Evolutionary conservation across 2,888 invertebrate species (phyloP).

Genomic region (Meloe dianella): DNA sequence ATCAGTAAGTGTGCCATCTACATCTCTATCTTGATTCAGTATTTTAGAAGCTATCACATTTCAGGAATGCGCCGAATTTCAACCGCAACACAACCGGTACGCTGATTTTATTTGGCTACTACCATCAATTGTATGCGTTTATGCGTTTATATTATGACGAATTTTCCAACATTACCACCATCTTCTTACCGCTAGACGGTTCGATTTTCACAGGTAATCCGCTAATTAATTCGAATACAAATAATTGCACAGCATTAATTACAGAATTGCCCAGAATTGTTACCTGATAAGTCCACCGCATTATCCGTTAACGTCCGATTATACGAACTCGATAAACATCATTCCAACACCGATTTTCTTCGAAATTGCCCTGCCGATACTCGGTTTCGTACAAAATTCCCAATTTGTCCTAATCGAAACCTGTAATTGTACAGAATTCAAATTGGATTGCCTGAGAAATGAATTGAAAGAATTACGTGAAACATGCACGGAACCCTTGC

Average conservation of each 20-base stretch:
- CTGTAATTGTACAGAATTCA: constrained; percentile 51
- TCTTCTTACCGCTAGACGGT: constrained; percentile 47
- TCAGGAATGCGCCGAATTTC: constrained; percentile 14
- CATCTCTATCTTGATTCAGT: constrained; percentile 13
- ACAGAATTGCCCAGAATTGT: constrained; percentile 51
- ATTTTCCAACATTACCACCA: constrained; percentile 18
- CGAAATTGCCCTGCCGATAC: constrained; percentile 52
- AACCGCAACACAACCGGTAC: constrained; percentile 30
- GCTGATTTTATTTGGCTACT: constrained; percentile 47
- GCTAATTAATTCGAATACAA: constrained; percentile 12
- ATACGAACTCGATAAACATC: constrained; percentile 42
- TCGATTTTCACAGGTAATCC: constrained; percentile 43
- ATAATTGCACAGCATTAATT: constrained; percentile 30
- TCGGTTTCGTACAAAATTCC: constrained; percentile 45
- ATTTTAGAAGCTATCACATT: not conserved
- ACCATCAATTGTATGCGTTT: constrained; percentile 38
- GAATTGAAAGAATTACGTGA: constrained; percentile 29
- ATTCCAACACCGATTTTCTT: constrained; percentile 52
- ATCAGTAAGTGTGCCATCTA: constrained; percentile 44
- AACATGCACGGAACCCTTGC: constrained; percentile 15
- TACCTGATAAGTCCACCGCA: constrained; percentile 52
- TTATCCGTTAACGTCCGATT: constrained; percentile 39
- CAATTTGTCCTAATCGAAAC: constrained; percentile 42
- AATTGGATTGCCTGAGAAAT: constrained; percentile 48
- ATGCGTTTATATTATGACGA: constrained; percentile 31